Evolutionary conservation across 2,888 invertebrate species (phyloP), one percentile per base, ranked within the genome.

Genomic region (Hybos culiciformis): DNA sequence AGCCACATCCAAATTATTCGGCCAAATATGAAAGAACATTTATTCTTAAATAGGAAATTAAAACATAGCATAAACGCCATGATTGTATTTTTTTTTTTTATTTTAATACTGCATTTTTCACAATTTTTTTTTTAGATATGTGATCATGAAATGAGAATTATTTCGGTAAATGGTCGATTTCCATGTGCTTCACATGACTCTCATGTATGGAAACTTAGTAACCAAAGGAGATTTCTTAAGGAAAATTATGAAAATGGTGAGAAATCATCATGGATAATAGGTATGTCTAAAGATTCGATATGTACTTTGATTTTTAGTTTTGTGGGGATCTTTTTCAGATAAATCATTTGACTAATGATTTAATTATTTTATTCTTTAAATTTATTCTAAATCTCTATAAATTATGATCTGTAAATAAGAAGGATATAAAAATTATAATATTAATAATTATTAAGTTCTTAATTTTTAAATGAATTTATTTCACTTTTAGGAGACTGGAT

Each of bases 401-500:
- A n/a, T n/a, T n/a, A n/a, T n/a, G n/a, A n/a, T n/a, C n/a, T n/a
- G n/a, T n/a, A n/a, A 12, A 3, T 6, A 26, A 26, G 9, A 12
- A 26, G 9, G 26, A 26, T n/a, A 12, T 29, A 29, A 29, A 29
- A n/a, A n/a, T n/a, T n/a, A n/a, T 6, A 29, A n/a, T 29, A 7
- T 23, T 23, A 29, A 12, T 29, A 12, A 29, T 4, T 29, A 29
- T n/a, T n/a, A 12, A n/a, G n/a, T n/a, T n/a, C 7, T 4, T 26
- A 37, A 20, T 20, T 19, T 20, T 14, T 20, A 20, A n/a, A n/a
- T 37, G 7, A 17, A 17, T 33, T 37, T 19, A 6, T 21, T 8
- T 37, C 19, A 34, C 34, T 46, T 40, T 38, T 21, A 45, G 44
- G 45, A 38, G 46, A 45, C 41, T 9, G 48, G 46, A 11, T 48